Conservation (phyloP, 2,888 invertebrate genomes). For the Cantharis rufa region DNA sequence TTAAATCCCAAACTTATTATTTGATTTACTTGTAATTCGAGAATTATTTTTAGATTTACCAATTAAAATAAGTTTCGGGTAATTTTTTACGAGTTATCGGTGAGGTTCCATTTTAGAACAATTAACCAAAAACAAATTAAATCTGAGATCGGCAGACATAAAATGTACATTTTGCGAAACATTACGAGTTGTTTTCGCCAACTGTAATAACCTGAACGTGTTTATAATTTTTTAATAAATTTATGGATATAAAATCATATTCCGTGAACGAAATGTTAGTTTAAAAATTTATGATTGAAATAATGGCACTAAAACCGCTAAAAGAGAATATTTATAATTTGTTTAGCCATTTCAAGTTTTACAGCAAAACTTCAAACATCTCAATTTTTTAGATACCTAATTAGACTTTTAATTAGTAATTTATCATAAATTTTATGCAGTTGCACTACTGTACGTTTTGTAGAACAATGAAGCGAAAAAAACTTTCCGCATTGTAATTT, state of each 20-base stretch:
- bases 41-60: background rate
- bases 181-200: background rate
- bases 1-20: background rate
- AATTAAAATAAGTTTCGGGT: background rate
- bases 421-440: background rate
- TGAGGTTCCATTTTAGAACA: background rate
- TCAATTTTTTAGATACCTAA: background rate
- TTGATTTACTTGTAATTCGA: background rate
- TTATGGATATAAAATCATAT: constrained; percentile 8
- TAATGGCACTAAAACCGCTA: background rate
- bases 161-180: background rate
- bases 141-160: background rate
- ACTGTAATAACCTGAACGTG: background rate
- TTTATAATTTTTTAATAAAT: constrained; percentile 6
- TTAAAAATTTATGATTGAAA: background rate
- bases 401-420: background rate
- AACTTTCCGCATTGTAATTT: constrained; percentile 16
- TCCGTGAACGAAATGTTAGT: constrained; percentile 3
- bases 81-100: background rate
- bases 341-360: background rate
- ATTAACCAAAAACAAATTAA: background rate
- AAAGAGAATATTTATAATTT: background rate
- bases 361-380: background rate
- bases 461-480: background rate
- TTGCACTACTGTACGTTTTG: background rate